phyloP scores from a whole-genome alignment of 2,113 vertebrate species.

The Camelus bactrianus region DNA sequence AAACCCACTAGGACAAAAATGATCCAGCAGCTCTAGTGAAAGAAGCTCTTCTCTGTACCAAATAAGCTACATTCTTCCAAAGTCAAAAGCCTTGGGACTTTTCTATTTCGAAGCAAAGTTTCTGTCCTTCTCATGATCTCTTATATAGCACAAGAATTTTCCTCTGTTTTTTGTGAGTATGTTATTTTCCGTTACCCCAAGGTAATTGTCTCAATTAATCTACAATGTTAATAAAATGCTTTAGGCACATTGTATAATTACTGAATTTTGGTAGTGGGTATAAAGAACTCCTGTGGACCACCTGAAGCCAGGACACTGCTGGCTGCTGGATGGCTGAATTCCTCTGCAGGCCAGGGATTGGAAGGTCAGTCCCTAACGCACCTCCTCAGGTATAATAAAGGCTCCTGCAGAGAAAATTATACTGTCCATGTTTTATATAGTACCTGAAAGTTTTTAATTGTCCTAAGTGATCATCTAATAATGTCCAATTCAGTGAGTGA shows the following conservation, averaged over 20 bases:
- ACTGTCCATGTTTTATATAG: not conserved
- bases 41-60: not conserved
- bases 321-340: not conserved
- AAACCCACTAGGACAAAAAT: not conserved
- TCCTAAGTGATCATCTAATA: not conserved
- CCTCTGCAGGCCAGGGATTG: not conserved
- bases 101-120: not conserved
- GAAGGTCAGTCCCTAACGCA: not conserved
- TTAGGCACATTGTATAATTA: not conserved
- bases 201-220: not conserved
- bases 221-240: slow-evolving; percentile 11
- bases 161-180: not conserved
- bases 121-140: not conserved
- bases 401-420: not conserved
- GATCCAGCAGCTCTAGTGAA: not conserved
- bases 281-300: not conserved
- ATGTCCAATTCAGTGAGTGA: not conserved
- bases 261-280: not conserved
- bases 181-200: not conserved
- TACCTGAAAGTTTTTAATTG: not conserved
- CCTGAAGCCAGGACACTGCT: not conserved
- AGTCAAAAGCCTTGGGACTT: slow-evolving; percentile 7
- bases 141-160: not conserved
- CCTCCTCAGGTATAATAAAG: not conserved
- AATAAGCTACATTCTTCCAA: slow-evolving; percentile 18